Evolutionary conservation across 92 coral and sea anemone genomes (phyloP).

Genomic region (Phymanthus crucifer): DNA sequence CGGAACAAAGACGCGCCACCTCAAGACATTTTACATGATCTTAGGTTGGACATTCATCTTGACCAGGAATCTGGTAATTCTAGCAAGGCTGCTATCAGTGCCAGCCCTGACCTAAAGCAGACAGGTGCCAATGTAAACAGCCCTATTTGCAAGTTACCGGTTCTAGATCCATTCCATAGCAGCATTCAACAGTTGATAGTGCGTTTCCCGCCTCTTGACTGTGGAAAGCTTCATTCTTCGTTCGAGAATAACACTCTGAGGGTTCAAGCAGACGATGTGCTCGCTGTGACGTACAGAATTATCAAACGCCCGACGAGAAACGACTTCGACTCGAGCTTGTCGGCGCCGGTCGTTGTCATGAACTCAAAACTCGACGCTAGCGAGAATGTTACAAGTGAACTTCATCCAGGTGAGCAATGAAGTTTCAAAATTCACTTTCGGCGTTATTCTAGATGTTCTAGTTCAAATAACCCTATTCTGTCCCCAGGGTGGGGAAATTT

Average conservation of each 20-base stretch:
- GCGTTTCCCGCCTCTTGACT: conserved; percentile 3
- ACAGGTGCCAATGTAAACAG: background rate
- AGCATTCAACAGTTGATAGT: conserved; percentile 4
- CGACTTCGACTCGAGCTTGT: conserved; percentile 3
- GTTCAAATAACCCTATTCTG: too few species aligned
- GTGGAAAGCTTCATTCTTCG: conserved; percentile 15
- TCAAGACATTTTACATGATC: too few species aligned
- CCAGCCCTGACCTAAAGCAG: background rate
- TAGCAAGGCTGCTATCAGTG: too few species aligned
- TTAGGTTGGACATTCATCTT: too few species aligned
- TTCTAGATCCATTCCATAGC: conserved; percentile 18
- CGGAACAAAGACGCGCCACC: too few species aligned
- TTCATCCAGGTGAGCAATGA: conserved; percentile 17
- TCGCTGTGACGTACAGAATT: conserved; percentile 23
- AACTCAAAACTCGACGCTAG: background rate
- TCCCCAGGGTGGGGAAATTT: too few species aligned
- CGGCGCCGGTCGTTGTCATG: conserved; percentile 5
- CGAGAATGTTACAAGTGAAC: background rate
- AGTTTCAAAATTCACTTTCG: too few species aligned
- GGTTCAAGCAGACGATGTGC: conserved; percentile 19
- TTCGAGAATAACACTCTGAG: conserved; percentile 33
- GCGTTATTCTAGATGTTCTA: too few species aligned
- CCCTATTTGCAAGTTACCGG: conserved; percentile 16
- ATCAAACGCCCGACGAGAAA: conserved; percentile 4
- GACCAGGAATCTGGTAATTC: too few species aligned